phyloP scores from a whole-genome alignment of 2,113 vertebrate species.

The Xiphophorus couchianus region DNA sequence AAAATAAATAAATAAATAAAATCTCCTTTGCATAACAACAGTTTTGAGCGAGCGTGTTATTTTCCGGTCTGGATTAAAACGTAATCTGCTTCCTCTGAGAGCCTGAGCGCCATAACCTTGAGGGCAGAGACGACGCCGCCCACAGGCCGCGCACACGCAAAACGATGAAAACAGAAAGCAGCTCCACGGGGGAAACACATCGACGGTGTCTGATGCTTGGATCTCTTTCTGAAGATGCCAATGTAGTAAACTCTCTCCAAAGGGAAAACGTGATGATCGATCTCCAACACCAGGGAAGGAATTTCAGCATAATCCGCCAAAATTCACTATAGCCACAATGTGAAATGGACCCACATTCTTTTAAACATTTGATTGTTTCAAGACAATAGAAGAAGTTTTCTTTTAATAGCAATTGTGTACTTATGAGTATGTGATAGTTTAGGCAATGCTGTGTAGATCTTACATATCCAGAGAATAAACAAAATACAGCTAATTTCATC shows the following conservation, averaged over 20 bases:
- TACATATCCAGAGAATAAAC: no score
- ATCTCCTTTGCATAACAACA: background rate
- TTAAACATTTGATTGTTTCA: background rate
- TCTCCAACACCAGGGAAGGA: background rate
- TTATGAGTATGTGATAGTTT: background rate
- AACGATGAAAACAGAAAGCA: background rate
- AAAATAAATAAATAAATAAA: background rate
- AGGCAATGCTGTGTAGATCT: background rate
- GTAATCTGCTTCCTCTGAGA: constrained; percentile 5
- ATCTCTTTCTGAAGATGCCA: background rate
- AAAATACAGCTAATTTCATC: background rate
- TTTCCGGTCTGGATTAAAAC: background rate
- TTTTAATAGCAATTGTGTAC: background rate
- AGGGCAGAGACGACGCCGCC: background rate
- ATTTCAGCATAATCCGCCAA: background rate
- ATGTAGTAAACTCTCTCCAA: background rate
- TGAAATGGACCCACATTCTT: no score
- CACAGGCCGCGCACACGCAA: background rate
- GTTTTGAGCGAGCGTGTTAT: background rate
- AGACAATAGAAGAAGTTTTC: background rate
- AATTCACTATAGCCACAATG: no score
- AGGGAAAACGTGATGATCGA: no score
- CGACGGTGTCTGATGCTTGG: background rate
- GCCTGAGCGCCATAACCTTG: constrained; percentile 10
- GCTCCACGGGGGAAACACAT: background rate